A percentile compares a stretch with the other conserved stretches of the same genome.
Conservation (phyloP, 2,888 invertebrate species). For the Mesochorus sp. region DNA sequence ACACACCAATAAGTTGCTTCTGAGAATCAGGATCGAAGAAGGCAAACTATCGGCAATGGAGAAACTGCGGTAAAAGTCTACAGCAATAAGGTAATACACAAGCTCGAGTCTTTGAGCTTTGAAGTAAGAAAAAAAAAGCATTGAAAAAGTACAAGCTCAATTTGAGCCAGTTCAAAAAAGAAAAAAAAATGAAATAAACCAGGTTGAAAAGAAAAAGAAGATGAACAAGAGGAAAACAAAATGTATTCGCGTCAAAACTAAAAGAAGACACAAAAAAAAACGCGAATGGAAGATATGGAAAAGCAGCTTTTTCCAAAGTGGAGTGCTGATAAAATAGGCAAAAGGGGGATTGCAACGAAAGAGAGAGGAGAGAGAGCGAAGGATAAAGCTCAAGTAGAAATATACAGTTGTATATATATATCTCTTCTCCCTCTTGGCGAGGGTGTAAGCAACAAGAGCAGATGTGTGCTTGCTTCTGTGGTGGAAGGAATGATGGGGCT, state of each 20-base stretch:
- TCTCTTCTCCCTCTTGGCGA: no score
- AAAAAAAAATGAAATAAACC: not conserved
- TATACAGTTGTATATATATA: no score
- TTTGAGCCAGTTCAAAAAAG: not conserved
- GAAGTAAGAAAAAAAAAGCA: no score
- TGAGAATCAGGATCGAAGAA: not conserved
- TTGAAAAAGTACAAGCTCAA: no score
- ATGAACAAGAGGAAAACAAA: not conserved
- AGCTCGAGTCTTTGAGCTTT: no score
- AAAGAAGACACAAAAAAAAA: constrained; percentile 14
- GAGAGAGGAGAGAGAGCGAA: not conserved
- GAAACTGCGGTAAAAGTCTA: no score
- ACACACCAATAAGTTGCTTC: not conserved
- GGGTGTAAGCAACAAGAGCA: constrained; percentile 12
- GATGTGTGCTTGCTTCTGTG: constrained; percentile 4
- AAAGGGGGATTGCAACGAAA: not conserved
- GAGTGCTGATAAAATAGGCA: constrained; percentile 30
- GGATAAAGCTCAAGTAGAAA: not conserved
- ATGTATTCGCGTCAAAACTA: not conserved
- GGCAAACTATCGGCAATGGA: no score
- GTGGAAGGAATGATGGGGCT: constrained; percentile 40
- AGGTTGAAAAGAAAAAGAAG: not conserved
- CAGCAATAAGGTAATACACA: no score
- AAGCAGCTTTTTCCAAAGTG: constrained; percentile 16
- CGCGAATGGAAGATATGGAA: constrained; percentile 16